These are phyloP conservation scores for Struthidea cinerea DNA, from an alignment of 2,113 vertebrate species.

Conservation along the genomic window DNA sequence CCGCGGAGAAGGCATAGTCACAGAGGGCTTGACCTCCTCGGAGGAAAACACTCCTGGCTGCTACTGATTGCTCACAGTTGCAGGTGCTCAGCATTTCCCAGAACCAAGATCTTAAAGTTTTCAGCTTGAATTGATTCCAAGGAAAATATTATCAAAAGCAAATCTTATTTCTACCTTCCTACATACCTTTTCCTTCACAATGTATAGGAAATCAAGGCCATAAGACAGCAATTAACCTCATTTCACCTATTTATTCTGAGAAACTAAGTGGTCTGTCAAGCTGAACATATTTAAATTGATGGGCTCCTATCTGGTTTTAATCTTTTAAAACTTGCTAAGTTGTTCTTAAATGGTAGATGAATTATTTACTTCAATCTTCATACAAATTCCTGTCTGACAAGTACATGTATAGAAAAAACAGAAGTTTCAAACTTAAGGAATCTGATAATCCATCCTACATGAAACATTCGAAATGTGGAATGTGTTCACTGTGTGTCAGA, in stretches of 20 bases:
- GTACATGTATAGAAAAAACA: background rate
- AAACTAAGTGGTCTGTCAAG: background rate
- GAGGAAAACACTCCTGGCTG: background rate
- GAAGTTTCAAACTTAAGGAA: background rate
- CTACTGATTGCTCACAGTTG: background rate
- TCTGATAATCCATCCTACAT: background rate
- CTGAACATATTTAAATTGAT: background rate
- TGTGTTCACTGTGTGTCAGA: rapidly evolving
- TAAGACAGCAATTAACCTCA: background rate
- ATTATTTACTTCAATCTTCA: background rate
- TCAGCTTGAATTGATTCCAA: background rate
- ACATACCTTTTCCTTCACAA: background rate
- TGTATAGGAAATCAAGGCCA: background rate
- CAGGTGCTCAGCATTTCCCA: background rate
- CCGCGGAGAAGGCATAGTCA: background rate
- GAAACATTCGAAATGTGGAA: background rate
- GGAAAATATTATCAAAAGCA: background rate
- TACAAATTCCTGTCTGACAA: background rate
- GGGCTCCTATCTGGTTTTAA: background rate
- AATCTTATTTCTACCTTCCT: background rate
- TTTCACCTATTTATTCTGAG: background rate
- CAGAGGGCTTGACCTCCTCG: background rate
- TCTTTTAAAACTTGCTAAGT: background rate
- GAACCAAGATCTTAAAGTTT: background rate
- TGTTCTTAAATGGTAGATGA: background rate